These are phyloP conservation scores for Pterocles gutturalis DNA, from an alignment of 2,113 vertebrate genomes.

Conservation along the genomic window DNA sequence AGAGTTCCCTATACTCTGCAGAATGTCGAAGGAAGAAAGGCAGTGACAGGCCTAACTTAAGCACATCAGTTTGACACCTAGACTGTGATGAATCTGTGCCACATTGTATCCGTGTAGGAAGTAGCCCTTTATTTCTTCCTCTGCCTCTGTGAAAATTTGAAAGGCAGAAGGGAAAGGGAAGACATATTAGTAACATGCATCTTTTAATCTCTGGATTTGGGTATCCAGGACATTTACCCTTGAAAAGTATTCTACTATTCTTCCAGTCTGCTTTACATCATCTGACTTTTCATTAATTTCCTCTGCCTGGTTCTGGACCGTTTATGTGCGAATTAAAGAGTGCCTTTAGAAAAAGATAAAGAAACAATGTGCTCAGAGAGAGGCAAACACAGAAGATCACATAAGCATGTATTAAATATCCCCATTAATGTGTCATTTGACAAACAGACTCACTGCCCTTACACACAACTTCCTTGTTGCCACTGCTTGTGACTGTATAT, in stretches of 20 bases:
- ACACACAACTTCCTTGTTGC: background rate
- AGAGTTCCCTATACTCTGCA: background rate
- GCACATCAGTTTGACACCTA: background rate
- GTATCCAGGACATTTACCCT: background rate
- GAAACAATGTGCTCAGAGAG: background rate
- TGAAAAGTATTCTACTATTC: background rate
- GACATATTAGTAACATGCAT: background rate
- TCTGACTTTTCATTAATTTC: background rate
- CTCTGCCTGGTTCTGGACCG: background rate
- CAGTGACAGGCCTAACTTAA: background rate
- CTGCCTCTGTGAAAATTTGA: background rate
- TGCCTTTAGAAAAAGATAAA: background rate
- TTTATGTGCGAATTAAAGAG: background rate
- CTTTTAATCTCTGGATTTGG: background rate
- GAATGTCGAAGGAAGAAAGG: background rate
- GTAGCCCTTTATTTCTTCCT: background rate
- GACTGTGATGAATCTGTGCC: background rate
- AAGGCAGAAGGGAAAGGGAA: background rate
- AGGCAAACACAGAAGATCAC: background rate
- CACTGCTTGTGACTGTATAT: background rate
- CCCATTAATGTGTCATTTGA: background rate
- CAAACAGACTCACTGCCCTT: fast-evolving
- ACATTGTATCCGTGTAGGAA: background rate
- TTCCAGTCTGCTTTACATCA: background rate
- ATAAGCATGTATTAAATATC: background rate